Conservation (phyloP, 2,888 invertebrate species). For the Euplagia quadripunctaria region DNA sequence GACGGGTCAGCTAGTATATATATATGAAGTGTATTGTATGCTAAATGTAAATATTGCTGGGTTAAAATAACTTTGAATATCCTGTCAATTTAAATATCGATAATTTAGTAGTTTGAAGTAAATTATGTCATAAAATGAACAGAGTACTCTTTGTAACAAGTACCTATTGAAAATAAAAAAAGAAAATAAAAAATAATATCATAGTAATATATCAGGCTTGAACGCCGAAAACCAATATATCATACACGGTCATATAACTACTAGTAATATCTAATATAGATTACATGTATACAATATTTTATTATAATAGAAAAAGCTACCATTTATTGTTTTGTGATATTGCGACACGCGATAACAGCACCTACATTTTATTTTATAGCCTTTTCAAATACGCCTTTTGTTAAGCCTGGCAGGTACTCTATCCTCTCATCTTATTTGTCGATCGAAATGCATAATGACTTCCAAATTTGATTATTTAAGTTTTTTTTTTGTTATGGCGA, state of each 20-base stretch:
- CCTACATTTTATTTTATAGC: background rate
- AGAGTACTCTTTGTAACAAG: no score
- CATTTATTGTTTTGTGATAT: conserved; percentile 20
- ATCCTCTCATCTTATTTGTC: background rate
- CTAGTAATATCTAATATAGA: background rate
- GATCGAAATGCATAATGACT: no score
- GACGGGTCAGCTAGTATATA: no score
- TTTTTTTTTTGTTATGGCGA: no score
- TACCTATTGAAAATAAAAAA: no score
- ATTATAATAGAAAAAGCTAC: conserved; percentile 26
- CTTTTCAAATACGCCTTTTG: background rate
- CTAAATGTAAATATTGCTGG: no score
- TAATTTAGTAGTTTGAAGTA: no score
- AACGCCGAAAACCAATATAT: conserved; percentile 8
- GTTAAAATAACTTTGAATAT: no score
- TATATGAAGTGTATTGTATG: no score
- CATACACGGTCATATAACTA: background rate
- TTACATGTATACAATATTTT: conserved; percentile 23
- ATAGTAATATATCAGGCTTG: background rate
- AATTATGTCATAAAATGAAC: no score
- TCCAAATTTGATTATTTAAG: background rate
- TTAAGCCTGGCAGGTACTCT: background rate
- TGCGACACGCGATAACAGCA: conserved; percentile 29
- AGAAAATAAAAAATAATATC: background rate
- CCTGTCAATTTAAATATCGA: no score